These are phyloP conservation scores for Lamprologus lemairii DNA, from an alignment of 2,113 vertebrate genomes.

Conservation along the genomic window DNA sequence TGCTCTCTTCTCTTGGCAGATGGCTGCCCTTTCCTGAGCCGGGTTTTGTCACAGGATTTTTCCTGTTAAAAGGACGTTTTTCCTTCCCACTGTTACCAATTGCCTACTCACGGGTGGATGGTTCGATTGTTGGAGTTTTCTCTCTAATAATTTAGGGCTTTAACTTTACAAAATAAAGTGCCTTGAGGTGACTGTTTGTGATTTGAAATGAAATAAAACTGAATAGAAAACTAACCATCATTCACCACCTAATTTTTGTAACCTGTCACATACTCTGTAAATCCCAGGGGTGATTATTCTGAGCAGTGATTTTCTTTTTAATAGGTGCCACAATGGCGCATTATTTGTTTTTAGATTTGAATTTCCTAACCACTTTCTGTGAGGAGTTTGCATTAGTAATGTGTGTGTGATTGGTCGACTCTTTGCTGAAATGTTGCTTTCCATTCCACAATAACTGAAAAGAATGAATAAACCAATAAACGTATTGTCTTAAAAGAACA, in stretches of 20 bases:
- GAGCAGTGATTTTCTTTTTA: neutral
- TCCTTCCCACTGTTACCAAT: neutral
- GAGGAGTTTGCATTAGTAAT: neutral
- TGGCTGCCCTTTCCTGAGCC: neutral
- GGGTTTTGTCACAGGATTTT: rapidly evolving
- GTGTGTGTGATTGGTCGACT: neutral
- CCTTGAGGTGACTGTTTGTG: neutral
- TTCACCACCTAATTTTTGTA: neutral
- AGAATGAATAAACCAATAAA: neutral
- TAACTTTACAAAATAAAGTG: neutral
- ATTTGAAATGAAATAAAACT: neutral
- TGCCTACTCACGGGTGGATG: neutral
- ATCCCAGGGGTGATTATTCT: neutral
- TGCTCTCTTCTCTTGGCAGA: neutral
- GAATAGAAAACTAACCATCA: rapidly evolving
- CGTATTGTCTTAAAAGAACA: neutral
- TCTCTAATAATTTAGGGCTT: neutral
- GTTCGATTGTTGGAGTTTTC: neutral
- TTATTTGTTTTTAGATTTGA: neutral
- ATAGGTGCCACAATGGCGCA: neutral
- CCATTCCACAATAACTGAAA: neutral
- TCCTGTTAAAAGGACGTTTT: neutral
- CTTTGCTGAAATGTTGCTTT: neutral
- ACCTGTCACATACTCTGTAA: neutral
- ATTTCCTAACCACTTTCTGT: neutral